Evolutionary conservation across 1,140 invertebrate species (phyloP).

Genomic region (Drosophila subobscura): DNA sequence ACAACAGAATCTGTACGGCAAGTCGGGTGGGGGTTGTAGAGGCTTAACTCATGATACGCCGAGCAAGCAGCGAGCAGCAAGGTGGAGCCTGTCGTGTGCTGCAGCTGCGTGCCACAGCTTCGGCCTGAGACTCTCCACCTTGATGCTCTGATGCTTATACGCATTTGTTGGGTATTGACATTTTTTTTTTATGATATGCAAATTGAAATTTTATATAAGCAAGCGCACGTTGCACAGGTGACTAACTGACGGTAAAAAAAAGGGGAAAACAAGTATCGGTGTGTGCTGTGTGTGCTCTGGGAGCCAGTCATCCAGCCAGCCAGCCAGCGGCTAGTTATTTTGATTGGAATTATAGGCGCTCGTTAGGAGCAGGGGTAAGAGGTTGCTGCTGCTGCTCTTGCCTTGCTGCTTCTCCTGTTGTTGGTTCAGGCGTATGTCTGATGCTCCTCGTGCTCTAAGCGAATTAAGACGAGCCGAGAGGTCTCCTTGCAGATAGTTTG

Average conservation of each 20-base stretch:
- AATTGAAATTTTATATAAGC: constrained; percentile 82
- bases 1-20: constrained; percentile 19
- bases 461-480: background rate
- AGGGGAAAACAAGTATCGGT: constrained; percentile 1
- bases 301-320: constrained; percentile 2
- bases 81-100: background rate
- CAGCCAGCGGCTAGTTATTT: constrained; percentile 66
- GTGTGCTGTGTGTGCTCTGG: background rate
- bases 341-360: constrained; percentile 69
- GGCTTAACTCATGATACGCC: constrained; percentile 59
- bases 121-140: constrained; percentile 18
- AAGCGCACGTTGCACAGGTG: constrained; percentile 42
- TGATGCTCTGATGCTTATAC: constrained; percentile 40
- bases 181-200: constrained; percentile 75
- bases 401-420: constrained; percentile 15
- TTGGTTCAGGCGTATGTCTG: background rate
- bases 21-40: constrained; percentile 4
- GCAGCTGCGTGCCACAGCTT: constrained; percentile 9
- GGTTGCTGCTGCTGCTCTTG: background rate
- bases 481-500: too few relatives aligned
- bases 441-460: background rate
- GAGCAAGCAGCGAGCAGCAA: too few relatives aligned
- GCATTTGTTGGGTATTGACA: constrained; percentile 75
- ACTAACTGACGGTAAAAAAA: constrained; percentile 48
- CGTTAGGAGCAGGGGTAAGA: constrained; percentile 26